Evolutionary conservation across 2,888 invertebrate genomes (phyloP).

Genomic region (Ophion ventricosus): DNA sequence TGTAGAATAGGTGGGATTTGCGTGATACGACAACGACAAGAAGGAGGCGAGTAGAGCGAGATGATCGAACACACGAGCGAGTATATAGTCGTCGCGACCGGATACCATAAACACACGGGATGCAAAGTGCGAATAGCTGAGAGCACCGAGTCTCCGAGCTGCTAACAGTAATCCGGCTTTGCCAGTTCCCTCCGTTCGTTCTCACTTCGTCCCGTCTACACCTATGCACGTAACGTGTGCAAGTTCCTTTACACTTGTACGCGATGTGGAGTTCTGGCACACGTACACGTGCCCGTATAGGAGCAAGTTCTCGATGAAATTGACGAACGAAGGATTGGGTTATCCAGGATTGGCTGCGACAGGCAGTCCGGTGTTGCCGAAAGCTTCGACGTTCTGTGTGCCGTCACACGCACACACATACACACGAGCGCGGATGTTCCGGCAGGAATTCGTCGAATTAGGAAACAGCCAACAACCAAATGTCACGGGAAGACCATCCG

Average conservation of each 20-base stretch:
- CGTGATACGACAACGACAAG: not conserved
- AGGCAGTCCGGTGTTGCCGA: slow-evolving; percentile 26
- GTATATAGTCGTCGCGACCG: slow-evolving; percentile 14
- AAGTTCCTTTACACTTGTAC: slow-evolving; percentile 9
- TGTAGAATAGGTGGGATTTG: not conserved
- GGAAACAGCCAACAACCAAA: not conserved
- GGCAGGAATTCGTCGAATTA: not conserved
- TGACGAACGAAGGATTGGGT: slow-evolving; percentile 28
- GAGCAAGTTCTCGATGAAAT: slow-evolving; percentile 38
- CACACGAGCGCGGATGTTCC: not conserved
- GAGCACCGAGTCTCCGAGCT: slow-evolving; percentile 68
- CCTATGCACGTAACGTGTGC: slow-evolving; percentile 1
- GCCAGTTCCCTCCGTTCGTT: slow-evolving; percentile 57
- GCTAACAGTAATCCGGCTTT: slow-evolving; percentile 74
- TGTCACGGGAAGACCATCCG: not conserved
- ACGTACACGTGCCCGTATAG: not conserved
- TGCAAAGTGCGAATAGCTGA: slow-evolving; percentile 70
- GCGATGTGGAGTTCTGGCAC: not conserved
- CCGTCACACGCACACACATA: not conserved
- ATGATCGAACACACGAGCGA: slow-evolving; percentile 2
- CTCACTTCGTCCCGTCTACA: slow-evolving; percentile 36
- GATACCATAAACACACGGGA: slow-evolving; percentile 69
- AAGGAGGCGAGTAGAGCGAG: slow-evolving; percentile 27
- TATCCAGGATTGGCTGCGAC: not conserved
- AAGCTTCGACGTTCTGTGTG: slow-evolving; percentile 2